Evolutionary conservation across 1,140 invertebrate genomes (phyloP).

Genomic region (Anadara kagoshimensis): DNA sequence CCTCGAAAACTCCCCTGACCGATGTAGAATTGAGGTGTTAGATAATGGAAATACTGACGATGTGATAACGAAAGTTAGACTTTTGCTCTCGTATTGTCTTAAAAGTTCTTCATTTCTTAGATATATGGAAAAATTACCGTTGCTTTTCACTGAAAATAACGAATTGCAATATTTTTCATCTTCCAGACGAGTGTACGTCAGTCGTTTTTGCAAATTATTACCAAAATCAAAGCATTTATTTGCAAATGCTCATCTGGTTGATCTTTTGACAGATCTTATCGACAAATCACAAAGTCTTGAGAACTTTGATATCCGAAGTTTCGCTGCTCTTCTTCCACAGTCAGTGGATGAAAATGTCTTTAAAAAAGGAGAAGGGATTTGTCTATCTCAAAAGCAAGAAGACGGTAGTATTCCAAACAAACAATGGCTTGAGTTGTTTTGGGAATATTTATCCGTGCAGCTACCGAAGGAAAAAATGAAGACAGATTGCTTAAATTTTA

Average conservation of each 20-base stretch:
- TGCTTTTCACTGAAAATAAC: neutral
- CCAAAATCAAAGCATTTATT: neutral
- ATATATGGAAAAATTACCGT: neutral
- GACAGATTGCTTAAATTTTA: no score
- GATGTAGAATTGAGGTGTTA: slow-evolving; percentile 42
- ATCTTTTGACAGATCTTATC: neutral
- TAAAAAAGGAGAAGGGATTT: neutral
- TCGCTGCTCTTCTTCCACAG: neutral
- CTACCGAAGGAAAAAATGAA: no score
- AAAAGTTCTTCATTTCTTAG: no score
- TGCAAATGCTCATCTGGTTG: neutral
- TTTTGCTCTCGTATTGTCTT: slow-evolving; percentile 7
- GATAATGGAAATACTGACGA: slow-evolving; percentile 21
- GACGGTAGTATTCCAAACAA: neutral
- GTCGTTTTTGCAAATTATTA: neutral
- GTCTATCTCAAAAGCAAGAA: neutral
- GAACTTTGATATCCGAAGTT: neutral
- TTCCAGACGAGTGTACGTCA: no score
- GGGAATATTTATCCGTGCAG: neutral
- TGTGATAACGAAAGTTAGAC: slow-evolving; percentile 32
- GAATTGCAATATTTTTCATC: neutral
- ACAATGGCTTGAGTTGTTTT: slow-evolving; percentile 1
- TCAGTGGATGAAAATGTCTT: neutral
- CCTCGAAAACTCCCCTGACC: slow-evolving; percentile 56
- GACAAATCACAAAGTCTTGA: neutral